These are phyloP conservation scores for Shargacucullia verbasci DNA, from an alignment of 2,888 invertebrate species.

Conservation along the genomic window DNA sequence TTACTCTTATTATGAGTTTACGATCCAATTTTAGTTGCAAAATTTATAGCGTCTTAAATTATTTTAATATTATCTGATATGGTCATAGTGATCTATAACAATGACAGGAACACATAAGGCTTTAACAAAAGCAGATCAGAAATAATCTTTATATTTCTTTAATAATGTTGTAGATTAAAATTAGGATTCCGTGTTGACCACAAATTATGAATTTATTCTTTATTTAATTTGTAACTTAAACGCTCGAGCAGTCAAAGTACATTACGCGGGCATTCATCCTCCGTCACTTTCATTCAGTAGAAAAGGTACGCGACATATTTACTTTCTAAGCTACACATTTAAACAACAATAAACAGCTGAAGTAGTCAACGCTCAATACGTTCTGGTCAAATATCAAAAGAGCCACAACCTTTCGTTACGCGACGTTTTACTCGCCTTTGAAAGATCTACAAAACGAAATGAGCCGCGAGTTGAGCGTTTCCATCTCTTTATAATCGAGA, in stretches of 20 bases:
- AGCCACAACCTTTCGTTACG: constrained; percentile 16
- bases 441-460: constrained; percentile 20
- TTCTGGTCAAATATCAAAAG: constrained; percentile 9
- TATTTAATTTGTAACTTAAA: no score
- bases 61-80: constrained; percentile 30
- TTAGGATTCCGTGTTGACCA: constrained; percentile 1
- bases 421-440: constrained; percentile 10
- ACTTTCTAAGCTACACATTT: neutral
- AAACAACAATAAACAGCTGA: constrained; percentile 2
- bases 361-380: constrained; percentile 1
- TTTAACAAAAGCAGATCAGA: constrained; percentile 9
- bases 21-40: constrained; percentile 40
- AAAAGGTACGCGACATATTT: neutral
- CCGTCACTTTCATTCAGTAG: no score
- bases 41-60: constrained; percentile 45
- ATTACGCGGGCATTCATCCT: neutral
- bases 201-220: neutral
- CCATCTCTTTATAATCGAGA: no score
- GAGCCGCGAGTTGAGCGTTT: constrained; percentile 9
- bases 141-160: no score
- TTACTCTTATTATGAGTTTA: constrained; percentile 21
- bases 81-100: constrained; percentile 24
- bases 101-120: constrained; percentile 17
- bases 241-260: neutral
- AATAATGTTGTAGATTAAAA: no score